Evolutionary conservation across 2,797 vertebrate species (phyloP).

Genomic region (Sebastes miniatus): DNA sequence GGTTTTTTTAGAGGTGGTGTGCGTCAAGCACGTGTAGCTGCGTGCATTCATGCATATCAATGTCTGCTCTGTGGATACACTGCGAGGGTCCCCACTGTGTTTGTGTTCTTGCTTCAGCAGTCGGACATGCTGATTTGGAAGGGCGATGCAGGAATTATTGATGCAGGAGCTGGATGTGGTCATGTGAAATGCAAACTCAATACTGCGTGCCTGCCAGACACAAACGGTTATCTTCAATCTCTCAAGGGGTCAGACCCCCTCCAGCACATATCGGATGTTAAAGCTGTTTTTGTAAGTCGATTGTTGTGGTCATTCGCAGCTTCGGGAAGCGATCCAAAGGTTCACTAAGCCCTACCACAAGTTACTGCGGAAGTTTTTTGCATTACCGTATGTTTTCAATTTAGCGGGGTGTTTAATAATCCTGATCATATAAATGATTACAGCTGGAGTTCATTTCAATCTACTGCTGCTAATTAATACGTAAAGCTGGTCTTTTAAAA

Average conservation of each 20-base stretch:
- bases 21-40: conserved; percentile 22
- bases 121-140: conserved; percentile 59
- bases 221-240: not conserved
- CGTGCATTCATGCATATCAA: conserved; percentile 50
- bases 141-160: conserved; percentile 46
- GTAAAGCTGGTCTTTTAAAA: conserved; percentile 16
- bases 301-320: not conserved
- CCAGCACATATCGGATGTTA: not conserved
- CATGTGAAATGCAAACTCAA: conserved; percentile 30
- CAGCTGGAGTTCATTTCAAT: conserved; percentile 38
- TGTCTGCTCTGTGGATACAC: conserved; percentile 51
- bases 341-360: not conserved
- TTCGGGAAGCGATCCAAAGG: not conserved
- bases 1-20: conserved; percentile 21
- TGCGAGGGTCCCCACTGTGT: conserved; percentile 46
- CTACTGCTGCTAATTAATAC: conserved; percentile 41
- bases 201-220: not conserved
- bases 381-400: conserved; percentile 23
- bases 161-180: conserved; percentile 33
- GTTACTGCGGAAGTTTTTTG: conserved; percentile 10
- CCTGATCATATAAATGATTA: conserved; percentile 49
- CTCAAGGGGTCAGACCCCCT: not conserved
- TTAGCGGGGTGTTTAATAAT: conserved; percentile 36
- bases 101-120: conserved; percentile 57
- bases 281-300: not conserved